These are phyloP conservation scores for Pachymerium ferrugineum DNA, from an alignment of 2,888 invertebrate genomes.

Conservation along the genomic window DNA sequence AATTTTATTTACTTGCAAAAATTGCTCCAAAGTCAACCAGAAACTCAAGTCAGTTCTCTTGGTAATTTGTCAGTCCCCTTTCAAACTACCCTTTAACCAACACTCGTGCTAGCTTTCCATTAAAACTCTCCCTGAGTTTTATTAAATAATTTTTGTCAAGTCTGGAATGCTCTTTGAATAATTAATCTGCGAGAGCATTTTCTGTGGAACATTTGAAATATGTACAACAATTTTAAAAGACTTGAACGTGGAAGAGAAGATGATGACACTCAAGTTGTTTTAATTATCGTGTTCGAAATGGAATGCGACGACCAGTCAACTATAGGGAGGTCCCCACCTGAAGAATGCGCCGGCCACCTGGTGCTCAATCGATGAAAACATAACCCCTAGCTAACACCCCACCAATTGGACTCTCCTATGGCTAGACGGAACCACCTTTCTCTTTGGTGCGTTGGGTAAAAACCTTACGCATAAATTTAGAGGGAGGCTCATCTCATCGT, in stretches of 20 bases:
- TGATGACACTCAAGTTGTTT: not conserved
- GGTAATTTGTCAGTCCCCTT: too few species aligned
- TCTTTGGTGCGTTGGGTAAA: not conserved
- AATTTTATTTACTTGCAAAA: too few species aligned
- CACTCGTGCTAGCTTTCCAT: not conserved
- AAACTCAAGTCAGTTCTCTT: too few species aligned
- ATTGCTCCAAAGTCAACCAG: too few species aligned
- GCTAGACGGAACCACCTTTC: constrained; percentile 9
- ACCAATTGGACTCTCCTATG: constrained; percentile 14
- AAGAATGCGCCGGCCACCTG: constrained; percentile 15
- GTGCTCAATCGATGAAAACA: constrained; percentile 21
- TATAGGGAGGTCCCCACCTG: not conserved
- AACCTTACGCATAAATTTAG: not conserved
- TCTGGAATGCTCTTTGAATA: not conserved
- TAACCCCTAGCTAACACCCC: not conserved
- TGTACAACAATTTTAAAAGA: not conserved
- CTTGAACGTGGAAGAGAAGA: not conserved
- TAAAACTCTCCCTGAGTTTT: not conserved
- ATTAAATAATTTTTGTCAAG: not conserved
- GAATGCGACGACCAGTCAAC: constrained; percentile 1
- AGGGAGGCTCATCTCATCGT: too few species aligned
- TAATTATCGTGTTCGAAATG: not conserved
- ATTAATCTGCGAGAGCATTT: constrained; percentile 9
- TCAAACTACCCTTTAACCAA: too few species aligned
- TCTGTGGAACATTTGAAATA: not conserved